These are phyloP conservation scores for Oreocharis arfaki DNA, from an alignment of 2,113 vertebrate genomes.

Conservation along the genomic window DNA sequence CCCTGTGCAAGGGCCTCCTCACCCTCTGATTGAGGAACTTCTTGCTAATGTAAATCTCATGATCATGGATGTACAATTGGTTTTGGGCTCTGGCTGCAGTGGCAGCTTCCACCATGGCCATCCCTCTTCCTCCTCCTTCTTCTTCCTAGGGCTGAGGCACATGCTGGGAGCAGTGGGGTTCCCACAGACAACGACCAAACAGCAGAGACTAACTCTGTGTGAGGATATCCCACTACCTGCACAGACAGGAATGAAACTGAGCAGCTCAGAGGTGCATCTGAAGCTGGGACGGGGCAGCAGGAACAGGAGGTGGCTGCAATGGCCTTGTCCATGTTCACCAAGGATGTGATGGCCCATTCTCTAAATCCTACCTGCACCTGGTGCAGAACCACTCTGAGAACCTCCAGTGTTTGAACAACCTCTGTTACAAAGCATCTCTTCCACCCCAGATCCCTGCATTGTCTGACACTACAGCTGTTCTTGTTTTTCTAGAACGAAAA, in stretches of 20 bases:
- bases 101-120: rapidly evolving
- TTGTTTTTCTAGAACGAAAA: neutral
- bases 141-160: neutral
- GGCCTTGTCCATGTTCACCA: rapidly evolving
- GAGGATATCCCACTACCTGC: neutral
- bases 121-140: neutral
- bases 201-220: rapidly evolving
- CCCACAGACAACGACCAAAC: neutral
- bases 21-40: neutral
- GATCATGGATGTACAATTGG: neutral
- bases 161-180: rapidly evolving
- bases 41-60: neutral
- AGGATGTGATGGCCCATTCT: rapidly evolving
- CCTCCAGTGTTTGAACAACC: neutral
- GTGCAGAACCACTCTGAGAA: neutral
- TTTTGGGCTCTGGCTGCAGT: neutral
- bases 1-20: neutral
- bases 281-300: neutral
- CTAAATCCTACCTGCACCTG: neutral
- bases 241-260: neutral
- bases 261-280: rapidly evolving
- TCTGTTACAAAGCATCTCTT: neutral
- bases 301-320: rapidly evolving
- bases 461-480: neutral
- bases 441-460: neutral